Evolutionary conservation across 2,797 vertebrate species (phyloP).

Genomic region (Gallinago nigripennis): DNA sequence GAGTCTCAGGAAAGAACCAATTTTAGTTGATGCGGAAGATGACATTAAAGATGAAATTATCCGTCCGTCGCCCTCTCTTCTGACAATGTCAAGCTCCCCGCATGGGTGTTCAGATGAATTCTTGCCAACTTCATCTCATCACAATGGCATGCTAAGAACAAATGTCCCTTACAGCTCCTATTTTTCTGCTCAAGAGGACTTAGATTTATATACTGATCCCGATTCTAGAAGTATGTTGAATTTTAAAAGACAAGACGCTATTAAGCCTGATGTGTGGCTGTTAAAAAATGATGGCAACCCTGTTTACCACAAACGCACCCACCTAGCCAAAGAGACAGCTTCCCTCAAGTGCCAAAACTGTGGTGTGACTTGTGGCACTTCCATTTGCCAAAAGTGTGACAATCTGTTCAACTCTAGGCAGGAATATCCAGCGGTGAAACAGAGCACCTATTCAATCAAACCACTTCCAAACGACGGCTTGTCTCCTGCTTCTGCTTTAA

Average conservation of each 20-base stretch:
- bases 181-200: slow-evolving; percentile 86
- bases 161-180: slow-evolving; percentile 81
- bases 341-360: slow-evolving; percentile 90
- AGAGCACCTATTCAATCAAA: slow-evolving; percentile 75
- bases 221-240: slow-evolving; percentile 74
- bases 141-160: slow-evolving; percentile 77
- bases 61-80: slow-evolving; percentile 86
- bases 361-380: slow-evolving; percentile 81
- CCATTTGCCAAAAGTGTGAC: slow-evolving; percentile 91
- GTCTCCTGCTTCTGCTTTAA: slow-evolving; percentile 44
- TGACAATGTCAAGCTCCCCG: slow-evolving; percentile 84
- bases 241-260: slow-evolving; percentile 77
- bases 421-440: slow-evolving; percentile 71
- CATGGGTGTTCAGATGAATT: slow-evolving; percentile 88
- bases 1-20: slow-evolving; percentile 91
- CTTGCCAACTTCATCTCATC: slow-evolving; percentile 84
- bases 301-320: slow-evolving; percentile 75
- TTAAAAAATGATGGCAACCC: slow-evolving; percentile 74
- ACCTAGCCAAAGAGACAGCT: slow-evolving; percentile 80
- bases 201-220: slow-evolving; percentile 92
- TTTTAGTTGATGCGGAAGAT: slow-evolving; percentile 86
- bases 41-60: slow-evolving; percentile 93
- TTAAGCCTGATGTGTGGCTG: slow-evolving; percentile 77
- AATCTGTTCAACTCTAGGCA: slow-evolving; percentile 65
- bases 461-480: slow-evolving; percentile 66